Evolutionary conservation across 1,140 invertebrate genomes (phyloP), one percentile per base, ranked within the genome.

Genomic region (Eumaeus atala): DNA sequence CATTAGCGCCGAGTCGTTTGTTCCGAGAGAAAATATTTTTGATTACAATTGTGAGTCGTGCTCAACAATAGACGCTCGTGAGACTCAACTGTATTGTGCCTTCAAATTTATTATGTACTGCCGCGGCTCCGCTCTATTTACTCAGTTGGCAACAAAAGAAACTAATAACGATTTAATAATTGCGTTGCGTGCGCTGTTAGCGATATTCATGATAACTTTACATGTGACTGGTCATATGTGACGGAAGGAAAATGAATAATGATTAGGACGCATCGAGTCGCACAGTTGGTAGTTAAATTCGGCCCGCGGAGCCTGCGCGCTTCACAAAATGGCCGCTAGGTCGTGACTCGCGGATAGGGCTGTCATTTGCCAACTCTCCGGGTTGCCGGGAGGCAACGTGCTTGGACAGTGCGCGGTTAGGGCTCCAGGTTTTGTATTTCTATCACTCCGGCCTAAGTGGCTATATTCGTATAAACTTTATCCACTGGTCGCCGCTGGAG

Each of bases 81-180:
- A 81, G 76, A 81, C 67, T 64, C 51, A 35, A 35, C 42, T 66
- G 61, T 71, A 72, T 73, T 75, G 77, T 79, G 61, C 69, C 61
- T 74, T 75, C 72, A 66, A 72, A 72, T 73, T 70, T 78, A 80
- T 74, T 72, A 76, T 76, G 69, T 79, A 77, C 77, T 80, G 73
- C 71, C 73, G 58, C 49, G 58, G 51, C 62, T 71, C 70, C 70
- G 79, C 76, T 81, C 79, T 81, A 85, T 81, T 83, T 80, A 81
- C 67, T 65, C 64, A 60, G 58, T 53, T 64, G 69, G 70, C 69
- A 74, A 83, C 72, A 77, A 77, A 79, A 77, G 79, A 81, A 83
- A 84, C 69, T 76, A 81, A 79, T 81, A 81, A 76, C 67, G 70
- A 73, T 78, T 62, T 68, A 76, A 77, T 81, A 83, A 78, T 76